These are phyloP conservation scores for Athalia rosae DNA, from an alignment of 2,888 invertebrate species.

Conservation along the genomic window DNA sequence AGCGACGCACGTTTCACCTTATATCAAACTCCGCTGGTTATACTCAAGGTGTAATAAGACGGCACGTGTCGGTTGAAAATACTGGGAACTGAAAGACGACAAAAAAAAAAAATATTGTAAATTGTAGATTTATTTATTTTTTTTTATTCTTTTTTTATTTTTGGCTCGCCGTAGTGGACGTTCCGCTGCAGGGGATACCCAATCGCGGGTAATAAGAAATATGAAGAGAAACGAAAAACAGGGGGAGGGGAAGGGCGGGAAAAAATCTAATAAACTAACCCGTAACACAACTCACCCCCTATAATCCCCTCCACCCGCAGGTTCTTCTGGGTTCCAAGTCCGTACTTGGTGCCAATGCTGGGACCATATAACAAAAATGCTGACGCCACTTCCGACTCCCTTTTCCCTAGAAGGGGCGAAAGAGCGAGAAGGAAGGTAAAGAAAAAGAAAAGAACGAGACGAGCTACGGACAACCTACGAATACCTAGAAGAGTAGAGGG, in stretches of 20 bases:
- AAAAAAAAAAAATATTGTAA: too few species aligned
- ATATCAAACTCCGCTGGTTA: too few species aligned
- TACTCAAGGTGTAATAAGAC: too few species aligned
- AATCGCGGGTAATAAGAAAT: slow-evolving; percentile 23
- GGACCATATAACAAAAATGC: slow-evolving; percentile 35
- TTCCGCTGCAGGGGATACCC: slow-evolving; percentile 4
- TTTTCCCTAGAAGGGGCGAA: background rate
- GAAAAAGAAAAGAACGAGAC: background rate
- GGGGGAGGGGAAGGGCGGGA: background rate
- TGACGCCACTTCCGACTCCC: slow-evolving; percentile 37
- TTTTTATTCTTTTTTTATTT: background rate
- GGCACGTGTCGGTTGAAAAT: too few species aligned
- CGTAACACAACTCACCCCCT: background rate
- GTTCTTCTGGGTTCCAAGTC: slow-evolving; percentile 26
- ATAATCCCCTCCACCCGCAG: slow-evolving; percentile 1
- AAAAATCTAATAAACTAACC: slow-evolving; percentile 37
- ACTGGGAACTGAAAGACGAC: too few species aligned
- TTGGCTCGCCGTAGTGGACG: background rate
- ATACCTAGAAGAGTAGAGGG: slow-evolving; percentile 35
- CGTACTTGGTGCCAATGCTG: slow-evolving; percentile 7
- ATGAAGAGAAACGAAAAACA: slow-evolving; percentile 5
- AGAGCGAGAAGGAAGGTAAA: background rate
- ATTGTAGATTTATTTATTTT: background rate
- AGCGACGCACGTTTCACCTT: too few species aligned
- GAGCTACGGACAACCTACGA: slow-evolving; percentile 23